Evolutionary conservation across 2,113 vertebrate species (phyloP), one percentile per base, ranked within the genome.

Genomic region (Sander vitreus): DNA sequence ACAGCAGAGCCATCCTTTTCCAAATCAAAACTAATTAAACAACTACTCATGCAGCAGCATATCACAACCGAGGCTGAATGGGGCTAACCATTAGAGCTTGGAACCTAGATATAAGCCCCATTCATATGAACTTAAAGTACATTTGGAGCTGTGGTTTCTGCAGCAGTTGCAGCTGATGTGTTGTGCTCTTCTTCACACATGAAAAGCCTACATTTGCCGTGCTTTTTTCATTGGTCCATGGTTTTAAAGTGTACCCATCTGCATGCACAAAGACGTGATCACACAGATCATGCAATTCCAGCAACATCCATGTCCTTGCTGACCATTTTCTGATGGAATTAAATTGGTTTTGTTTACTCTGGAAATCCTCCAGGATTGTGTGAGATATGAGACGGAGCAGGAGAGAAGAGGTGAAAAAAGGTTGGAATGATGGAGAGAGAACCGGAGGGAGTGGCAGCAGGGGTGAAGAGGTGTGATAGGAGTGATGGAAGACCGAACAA

Each of bases 341-440:
- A 76, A 70, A 83, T 54, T 79, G 23, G 59, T 16, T 30, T 84
- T 89, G 85, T 86, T 90, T 85, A 64, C 84, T 68, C 66, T 59
- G 59, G 74, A 84, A 70, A 78, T 63, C 62, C 43, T 51, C 15
- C 23, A 33, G 63, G 55, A 75, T 43, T 13, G 25, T 23, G 39
- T 60, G 84, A 67, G 54, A 86, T 74, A 21, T 65, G 74, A 86
- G 54, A 76, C 10, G 3, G 71, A 82, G 59, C 59, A 2, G 5
- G 50, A 77, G 43, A 53, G 50, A 85, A 62, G 81, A 70, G 66
- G 86, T 74, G 83, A 76, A 67, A 85, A 86, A 73, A 85, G 68
- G 63, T 25, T 63, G 57, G 63, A 75, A 48, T 57, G 81, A 87
- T 39, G 57, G 76, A 59, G 80, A 16, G 79, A 51, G 60, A 70